Evolutionary conservation across 1,140 invertebrate species (phyloP), one percentile per base, ranked within the genome.

Genomic region (Hyphantria cunea): DNA sequence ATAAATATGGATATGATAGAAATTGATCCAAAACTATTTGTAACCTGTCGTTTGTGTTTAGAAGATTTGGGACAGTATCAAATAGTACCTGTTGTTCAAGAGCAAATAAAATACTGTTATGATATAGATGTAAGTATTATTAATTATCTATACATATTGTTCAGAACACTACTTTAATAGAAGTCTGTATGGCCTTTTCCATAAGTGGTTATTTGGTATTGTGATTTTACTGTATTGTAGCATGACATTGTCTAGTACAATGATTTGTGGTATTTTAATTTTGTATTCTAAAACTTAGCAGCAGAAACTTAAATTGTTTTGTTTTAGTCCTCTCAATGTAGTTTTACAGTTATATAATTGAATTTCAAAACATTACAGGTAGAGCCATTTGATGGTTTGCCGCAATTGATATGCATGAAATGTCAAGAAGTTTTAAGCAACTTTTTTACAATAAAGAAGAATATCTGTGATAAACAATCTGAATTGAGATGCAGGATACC

Each of bases 91-190:
- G 69, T 39, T 34, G 74, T 89, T 2, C 74, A 80, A 64, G 34
- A 74, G 39, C 78, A 85, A 66, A 85, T 89, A 3, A 82, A 80
- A 67, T 86, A 66, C 59, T 87, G 82, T 60, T 88, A 80, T 80
- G 81, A 84, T 64, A 85, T 89, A 62, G 61, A 79, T 54, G 86
- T 89, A 68, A 79, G 80, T 74, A 64, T 25, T 31, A 17, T 0
- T 25, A 15, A 47, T 6, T 2, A 47, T 47, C 8, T 47, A 12
- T 47, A 47, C 9, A n/a, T n/a, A n/a, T n/a, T n/a, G n/a, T n/a
- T n/a, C n/a, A n/a, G n/a, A n/a, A n/a, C n/a, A n/a, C n/a, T n/a
- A n/a, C n/a, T n/a, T n/a, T n/a, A n/a, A n/a, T n/a, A n/a, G n/a
- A n/a, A n/a, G n/a, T n/a, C n/a, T n/a, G n/a, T n/a, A n/a, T n/a